Evolutionary conservation across 2,113 vertebrate species (phyloP), one percentile per base, ranked within the genome.

Genomic region (Elgaria multicarinata): DNA sequence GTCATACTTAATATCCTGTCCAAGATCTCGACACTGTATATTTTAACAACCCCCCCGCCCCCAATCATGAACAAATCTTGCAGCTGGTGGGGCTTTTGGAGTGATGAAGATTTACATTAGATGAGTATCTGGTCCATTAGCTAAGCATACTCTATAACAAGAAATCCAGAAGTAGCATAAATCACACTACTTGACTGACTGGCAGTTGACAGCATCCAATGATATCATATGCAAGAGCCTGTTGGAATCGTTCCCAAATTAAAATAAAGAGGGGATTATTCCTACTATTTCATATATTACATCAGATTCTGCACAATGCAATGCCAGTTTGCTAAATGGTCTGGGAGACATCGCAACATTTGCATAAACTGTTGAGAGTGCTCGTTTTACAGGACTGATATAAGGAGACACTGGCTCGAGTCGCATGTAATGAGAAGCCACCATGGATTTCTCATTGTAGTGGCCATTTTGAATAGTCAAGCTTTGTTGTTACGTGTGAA

Each of bases 61-160:
- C 39, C 24, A 79, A 79, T 87, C 42, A 78, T 84, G 87, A 88
- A 26, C 50, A 77, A 84, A 83, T 76, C n/a, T 67, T 77, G 72
- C 72, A 77, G 55, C 44, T 84, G 72, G 16, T 55, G 46, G 33
- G n/a, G 24, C 36, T 58, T 82, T 42, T 12, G 36, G 44, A 84
- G 42, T 89, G 50, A 89, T 53, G 58, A 84, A 42, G n/a, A 77
- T 84, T 77, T 84, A 76, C 81, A 18, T 77, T 39, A 64, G 80
- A 77, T 89, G 58, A 50, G 1, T 84, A 69, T 82, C 67, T 77
- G 72, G 33, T 39, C 58, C 81, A 89, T 89, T 89, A 89, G 31
- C 55, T 83, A 83, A 83, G 42, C 67, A 62, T 36, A 66, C 44
- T 74, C 28, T 33, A 69, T 44, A 87, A 83, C 28, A 81, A 82